Conservation (phyloP, 2,797 vertebrate genomes). For the Glossophaga mutica region DNA sequence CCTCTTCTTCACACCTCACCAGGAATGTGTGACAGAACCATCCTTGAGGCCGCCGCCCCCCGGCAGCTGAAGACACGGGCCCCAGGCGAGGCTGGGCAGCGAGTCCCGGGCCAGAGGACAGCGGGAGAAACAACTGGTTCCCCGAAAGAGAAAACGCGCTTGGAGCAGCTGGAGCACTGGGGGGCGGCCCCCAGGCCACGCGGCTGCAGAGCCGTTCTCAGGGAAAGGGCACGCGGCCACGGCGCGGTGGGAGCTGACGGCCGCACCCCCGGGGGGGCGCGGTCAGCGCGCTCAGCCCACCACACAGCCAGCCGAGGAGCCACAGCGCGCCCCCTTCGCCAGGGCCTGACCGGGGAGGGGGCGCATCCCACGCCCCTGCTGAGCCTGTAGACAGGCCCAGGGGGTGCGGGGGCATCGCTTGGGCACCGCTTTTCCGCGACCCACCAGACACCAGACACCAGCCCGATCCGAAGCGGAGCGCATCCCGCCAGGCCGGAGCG, state of each 20-base stretch:
- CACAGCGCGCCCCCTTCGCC: not conserved
- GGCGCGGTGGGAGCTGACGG: not conserved
- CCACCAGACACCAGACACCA: not conserved
- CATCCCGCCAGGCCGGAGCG: not conserved
- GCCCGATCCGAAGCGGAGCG: not conserved
- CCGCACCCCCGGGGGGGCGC: not conserved
- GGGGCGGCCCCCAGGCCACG: rapidly evolving
- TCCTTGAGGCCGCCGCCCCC: too few species aligned
- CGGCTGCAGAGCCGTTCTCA: rapidly evolving
- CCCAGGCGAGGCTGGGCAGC: not conserved
- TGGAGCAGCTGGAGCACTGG: rapidly evolving
- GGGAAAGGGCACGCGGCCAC: rapidly evolving
- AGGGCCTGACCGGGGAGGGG: not conserved
- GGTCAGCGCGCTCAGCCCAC: too few species aligned
- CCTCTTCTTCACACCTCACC: too few species aligned
- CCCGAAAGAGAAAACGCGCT: not conserved
- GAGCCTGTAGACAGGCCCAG: not conserved
- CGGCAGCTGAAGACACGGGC: not conserved
- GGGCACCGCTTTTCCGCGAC: not conserved
- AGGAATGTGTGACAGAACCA: rapidly evolving
- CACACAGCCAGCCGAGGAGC: not conserved
- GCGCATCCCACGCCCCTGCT: not conserved
- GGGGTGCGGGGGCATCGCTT: not conserved
- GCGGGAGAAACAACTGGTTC: not conserved
- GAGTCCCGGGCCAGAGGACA: not conserved